Base-by-base conservation (phyloP, 1,140 invertebrate genomes). In the Neodiprion lecontei region DNA sequence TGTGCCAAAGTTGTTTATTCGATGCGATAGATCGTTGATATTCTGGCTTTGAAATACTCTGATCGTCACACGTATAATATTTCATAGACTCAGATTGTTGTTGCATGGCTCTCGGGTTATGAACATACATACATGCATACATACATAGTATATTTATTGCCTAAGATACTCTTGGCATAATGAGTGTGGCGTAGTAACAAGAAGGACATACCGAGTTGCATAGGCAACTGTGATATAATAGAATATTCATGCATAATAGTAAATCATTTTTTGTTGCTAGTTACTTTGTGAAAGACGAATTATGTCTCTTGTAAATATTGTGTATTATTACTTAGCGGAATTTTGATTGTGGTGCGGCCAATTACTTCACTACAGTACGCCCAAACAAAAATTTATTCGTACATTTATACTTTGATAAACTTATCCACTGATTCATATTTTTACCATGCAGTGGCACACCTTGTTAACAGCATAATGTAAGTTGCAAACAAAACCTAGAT, bases 141-240 rank as follows among this genome's bases (percentile, higher is more conserved):
- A 67, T 80, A 79, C 80, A 72, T 48, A 72, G 76, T 79, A 81
- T 77, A 81, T 80, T 78, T 80, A 77, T 76, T 69, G 70, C 76
- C 69, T 80, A 79, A 83, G 81, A 82, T 83, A 83, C 80, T 83
- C 80, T 72, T 69, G 65, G 75, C 67, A 79, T 50, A 72, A 74
- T 49, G 65, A 79, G 74, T 82, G 67, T 47, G 79, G 72, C 75
- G 68, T 75, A 40, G 28, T 40, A 40, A 74, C 77, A 79, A 23
- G 1, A 23, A 70, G 12, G 67, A 73, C 77, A 76, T 78, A 78
- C 76, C 74, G 73, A 81, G 83, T 86, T 84, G 82, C 80, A 79
- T 76, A 85, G 77, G 81, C 82, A 86, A 83, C 82, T 84, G 84
- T 86, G 85, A 86, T 86, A 86, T 79, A 79, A 72, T 85, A 85